Evolutionary conservation across 1,140 invertebrate genomes (phyloP), one percentile per base, ranked within the genome.

Genomic region (Pogonomyrmex barbatus): DNA sequence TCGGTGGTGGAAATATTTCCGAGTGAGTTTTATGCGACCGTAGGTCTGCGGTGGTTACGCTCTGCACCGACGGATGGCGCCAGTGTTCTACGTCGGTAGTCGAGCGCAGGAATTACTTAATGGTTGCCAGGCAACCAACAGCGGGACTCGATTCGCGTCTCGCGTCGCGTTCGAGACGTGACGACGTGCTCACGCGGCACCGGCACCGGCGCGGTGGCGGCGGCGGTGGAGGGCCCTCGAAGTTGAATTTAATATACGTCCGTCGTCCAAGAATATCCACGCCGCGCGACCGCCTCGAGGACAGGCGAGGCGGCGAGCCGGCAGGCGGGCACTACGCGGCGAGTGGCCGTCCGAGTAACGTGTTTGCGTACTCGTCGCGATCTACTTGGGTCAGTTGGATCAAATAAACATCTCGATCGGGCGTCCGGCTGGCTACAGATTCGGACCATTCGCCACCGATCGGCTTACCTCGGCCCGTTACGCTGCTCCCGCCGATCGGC

Each of bases 211-310:
- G 76, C 45, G 77, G 83, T 42, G 75, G 73, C 56, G 75, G 77
- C 63, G 83, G 76, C 52, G 87, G 76, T 88, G 91, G 88, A 77
- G 67, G 76, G 68, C 60, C 68, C 68, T 71, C 88, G 84, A 71
- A 91, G 90, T 88, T 91, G 81, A 90, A 91, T 91, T 91, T 92
- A 92, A 91, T 91, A 91, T 86, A 91, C 88, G 68, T 47, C 73
- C 79, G 42, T n/a, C 78, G 90, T 89, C 91, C 91, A 92, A 91
- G 91, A 92, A 92, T 92, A 92, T 92, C 89, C 82, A 52, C 89
- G 77, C 67, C 71, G 63, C 77, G 76, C 77, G 77, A 45, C 54
- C n/a, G 79, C 71, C 52, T 84, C 73, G 78, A 47, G 79, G 73
- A 62, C 75, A 84, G 83, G 45, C 87, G 83, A 54, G 58, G 70